Base-by-base conservation (phyloP, 2,888 invertebrate genomes). In the Amiota mariae region DNA sequence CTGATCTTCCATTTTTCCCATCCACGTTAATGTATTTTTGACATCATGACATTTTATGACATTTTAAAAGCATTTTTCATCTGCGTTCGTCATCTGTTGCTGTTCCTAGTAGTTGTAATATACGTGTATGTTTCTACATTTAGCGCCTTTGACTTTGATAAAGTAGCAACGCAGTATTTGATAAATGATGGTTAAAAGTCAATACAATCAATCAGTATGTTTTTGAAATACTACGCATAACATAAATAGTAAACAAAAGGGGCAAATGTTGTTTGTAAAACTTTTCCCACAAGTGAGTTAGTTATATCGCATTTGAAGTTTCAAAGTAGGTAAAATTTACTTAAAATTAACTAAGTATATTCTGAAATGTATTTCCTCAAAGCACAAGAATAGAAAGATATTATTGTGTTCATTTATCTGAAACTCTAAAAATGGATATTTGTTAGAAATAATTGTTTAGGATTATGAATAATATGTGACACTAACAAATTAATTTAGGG, bases 121-220 rank as follows among this genome's bases (percentile, higher is more conserved):
- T 54, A 83, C 83, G 85, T 79, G 36, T 36, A 36, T 74, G 70
- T 70, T 70, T 68, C 72, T 72, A 73, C 75, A 73, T 77, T 78
- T 59, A 72, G 75, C 78, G 76, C 76, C 36, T 36, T 36, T 73
- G 79, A 71, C 81, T 80, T 77, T 78, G 77, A 80, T 80, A 80
- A 80, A 72, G 72, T 70, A 76, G 74, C 77, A 51, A 72, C 77
- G 74, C 73, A 81, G 84, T 85, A 82, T 85, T 85, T 83, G 85
- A 83, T 83, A 83, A 86, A 83, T 83, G 77, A 86, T 83, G 81
- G 86, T 82, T 84, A 83, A 84, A 86, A 83, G 85, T 83, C 83
- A 83, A 83, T 85, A 82, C 78, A 86, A 83, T 83, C 83, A 83
- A 83, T 83, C 83, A 83, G 86, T 74, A 77, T 66, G 18, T 54